Evolutionary conservation across 1,140 invertebrate genomes (phyloP).

Genomic region (Drosophila nebulosa): DNA sequence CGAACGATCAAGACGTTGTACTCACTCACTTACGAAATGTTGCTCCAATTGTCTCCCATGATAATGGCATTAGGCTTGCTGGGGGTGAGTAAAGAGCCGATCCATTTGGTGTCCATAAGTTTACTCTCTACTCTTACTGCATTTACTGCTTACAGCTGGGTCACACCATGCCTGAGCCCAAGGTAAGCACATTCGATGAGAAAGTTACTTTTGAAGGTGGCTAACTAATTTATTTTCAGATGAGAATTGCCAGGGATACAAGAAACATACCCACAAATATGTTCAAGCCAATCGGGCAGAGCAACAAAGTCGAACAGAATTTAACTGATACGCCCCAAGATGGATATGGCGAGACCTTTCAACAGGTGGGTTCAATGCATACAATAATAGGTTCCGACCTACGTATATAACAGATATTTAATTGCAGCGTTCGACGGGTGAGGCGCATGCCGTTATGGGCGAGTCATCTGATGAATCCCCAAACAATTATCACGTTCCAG

Average conservation of each 20-base stretch:
- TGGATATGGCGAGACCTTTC: background rate
- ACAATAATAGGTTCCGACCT: background rate
- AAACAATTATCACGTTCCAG: background rate
- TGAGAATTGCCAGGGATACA: constrained; percentile 31
- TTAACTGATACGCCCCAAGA: background rate
- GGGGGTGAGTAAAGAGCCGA: constrained; percentile 16
- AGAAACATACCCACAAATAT: constrained; percentile 37
- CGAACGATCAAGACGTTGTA: constrained; percentile 28
- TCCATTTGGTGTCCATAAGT: too few species aligned
- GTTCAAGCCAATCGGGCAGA: constrained; percentile 37
- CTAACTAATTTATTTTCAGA: constrained; percentile 6
- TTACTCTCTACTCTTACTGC: background rate
- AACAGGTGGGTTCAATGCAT: background rate
- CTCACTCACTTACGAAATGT: constrained; percentile 25
- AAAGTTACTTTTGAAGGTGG: background rate
- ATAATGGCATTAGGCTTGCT: constrained; percentile 8
- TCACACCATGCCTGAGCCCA: constrained; percentile 5
- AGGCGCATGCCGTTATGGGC: background rate
- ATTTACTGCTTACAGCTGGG: constrained; percentile 23
- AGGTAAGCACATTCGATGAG: constrained; percentile 10
- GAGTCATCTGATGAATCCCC: background rate
- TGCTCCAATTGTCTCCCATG: background rate
- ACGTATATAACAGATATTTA: background rate
- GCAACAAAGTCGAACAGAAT: background rate
- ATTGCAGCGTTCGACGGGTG: background rate